phyloP scores from a whole-genome alignment of 2,113 vertebrate species.

The Podarcis muralis region DNA sequence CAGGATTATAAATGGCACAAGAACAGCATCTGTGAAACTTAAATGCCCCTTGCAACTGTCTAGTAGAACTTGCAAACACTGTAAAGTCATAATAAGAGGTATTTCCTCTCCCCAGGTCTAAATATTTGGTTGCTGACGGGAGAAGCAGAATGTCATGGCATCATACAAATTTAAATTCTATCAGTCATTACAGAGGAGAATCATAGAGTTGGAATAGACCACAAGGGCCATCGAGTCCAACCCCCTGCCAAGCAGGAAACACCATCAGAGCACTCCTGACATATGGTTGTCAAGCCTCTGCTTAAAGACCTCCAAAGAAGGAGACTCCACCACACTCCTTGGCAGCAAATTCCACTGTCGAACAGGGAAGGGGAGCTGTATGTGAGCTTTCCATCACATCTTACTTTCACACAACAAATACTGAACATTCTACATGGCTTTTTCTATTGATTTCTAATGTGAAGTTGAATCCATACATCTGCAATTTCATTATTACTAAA shows the following conservation, averaged over 20 bases:
- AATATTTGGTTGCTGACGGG: not conserved
- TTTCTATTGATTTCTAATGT: not conserved
- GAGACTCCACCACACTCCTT: no score
- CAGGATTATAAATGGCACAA: not conserved
- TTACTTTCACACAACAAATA: not conserved
- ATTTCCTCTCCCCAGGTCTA: not conserved
- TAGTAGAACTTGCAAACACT: not conserved
- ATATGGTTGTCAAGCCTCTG: no score
- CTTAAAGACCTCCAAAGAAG: no score
- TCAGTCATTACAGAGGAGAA: not conserved
- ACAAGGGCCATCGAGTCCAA: no score
- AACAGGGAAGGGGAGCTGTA: not conserved
- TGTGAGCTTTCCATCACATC: not conserved
- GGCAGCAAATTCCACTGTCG: no score
- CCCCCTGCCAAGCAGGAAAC: no score
- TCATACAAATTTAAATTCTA: not conserved
- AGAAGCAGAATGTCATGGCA: no score
- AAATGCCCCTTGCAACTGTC: not conserved
- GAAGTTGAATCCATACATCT: not conserved
- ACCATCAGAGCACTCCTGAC: no score
- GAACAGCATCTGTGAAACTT: not conserved
- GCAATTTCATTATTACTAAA: no score
- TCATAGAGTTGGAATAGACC: no score
- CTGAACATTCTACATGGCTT: not conserved
- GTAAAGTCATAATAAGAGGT: not conserved